These are phyloP conservation scores for Lerema accius DNA, from an alignment of 1,140 invertebrate genomes.

Conservation along the genomic window DNA sequence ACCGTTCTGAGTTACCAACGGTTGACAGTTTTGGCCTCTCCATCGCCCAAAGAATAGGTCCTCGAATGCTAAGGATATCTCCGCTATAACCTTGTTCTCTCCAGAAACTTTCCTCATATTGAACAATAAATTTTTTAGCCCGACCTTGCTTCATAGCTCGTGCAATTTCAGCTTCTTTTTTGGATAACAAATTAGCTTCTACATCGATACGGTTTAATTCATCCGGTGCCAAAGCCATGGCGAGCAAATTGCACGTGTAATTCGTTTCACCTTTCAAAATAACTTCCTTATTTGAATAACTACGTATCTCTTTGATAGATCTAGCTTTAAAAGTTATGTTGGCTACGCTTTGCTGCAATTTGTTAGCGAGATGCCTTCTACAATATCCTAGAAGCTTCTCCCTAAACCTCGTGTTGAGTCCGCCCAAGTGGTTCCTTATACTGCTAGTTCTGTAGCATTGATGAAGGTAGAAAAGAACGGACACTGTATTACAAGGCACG, in stretches of 20 bases:
- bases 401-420: constrained; percentile 63
- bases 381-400: constrained; percentile 71
- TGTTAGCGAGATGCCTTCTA: constrained; percentile 55
- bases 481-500: constrained; percentile 54
- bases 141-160: constrained; percentile 50
- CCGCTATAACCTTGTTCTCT: constrained; percentile 61
- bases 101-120: constrained; percentile 69
- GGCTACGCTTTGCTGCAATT: constrained; percentile 60
- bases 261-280: constrained; percentile 66
- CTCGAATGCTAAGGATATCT: constrained; percentile 67
- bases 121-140: constrained; percentile 61
- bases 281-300: constrained; percentile 60
- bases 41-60: constrained; percentile 74
- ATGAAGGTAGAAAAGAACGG: constrained; percentile 71
- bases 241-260: constrained; percentile 68
- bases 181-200: constrained; percentile 54
- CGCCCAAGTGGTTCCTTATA: constrained; percentile 61
- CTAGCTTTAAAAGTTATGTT: constrained; percentile 58
- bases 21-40: constrained; percentile 58
- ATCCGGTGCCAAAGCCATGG: constrained; percentile 70
- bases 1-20: constrained; percentile 50
- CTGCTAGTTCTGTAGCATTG: constrained; percentile 67
- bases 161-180: constrained; percentile 42
- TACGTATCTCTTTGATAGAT: constrained; percentile 65
- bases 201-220: constrained; percentile 58